phyloP scores from a whole-genome alignment of 2,888 invertebrate species.

The Cotesia congregata region DNA sequence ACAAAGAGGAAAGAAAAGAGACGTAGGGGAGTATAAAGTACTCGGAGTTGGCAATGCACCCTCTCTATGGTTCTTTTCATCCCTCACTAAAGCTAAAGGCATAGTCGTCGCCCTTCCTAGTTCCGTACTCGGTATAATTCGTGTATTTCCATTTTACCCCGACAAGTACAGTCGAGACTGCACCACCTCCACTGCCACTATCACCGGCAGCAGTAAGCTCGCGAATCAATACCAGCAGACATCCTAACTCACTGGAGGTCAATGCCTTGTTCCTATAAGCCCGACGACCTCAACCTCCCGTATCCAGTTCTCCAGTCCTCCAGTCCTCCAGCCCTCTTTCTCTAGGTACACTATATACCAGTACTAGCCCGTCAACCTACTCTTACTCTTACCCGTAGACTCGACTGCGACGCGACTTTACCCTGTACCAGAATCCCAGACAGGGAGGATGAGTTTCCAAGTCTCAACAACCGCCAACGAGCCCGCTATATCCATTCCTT shows the following conservation, averaged over 20 bases:
- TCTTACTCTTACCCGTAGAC: constrained; percentile 38
- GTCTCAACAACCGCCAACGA: constrained; percentile 21
- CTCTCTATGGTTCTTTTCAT: constrained; percentile 33
- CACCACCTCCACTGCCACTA: constrained; percentile 55
- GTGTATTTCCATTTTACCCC: constrained; percentile 56
- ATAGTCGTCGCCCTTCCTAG: constrained; percentile 43
- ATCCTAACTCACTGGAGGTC: constrained; percentile 73
- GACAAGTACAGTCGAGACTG: constrained; percentile 64
- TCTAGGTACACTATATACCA: background rate
- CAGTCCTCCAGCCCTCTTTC: background rate
- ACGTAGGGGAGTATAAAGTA: background rate
- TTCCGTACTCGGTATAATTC: constrained; percentile 54
- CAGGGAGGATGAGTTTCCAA: constrained; percentile 17
- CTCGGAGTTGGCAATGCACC: background rate
- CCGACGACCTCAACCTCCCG: constrained; percentile 72
- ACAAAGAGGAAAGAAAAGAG: background rate
- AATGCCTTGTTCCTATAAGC: constrained; percentile 75
- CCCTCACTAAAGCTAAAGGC: constrained; percentile 25
- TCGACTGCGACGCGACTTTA: background rate
- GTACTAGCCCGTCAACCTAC: constrained; percentile 41
- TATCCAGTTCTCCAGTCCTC: constrained; percentile 48
- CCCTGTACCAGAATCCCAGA: constrained; percentile 26
- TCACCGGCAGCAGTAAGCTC: background rate
- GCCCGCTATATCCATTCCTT: constrained; percentile 29
- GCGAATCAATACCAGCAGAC: constrained; percentile 73